Conservation (phyloP, 2,113 vertebrate genomes). For the Chionomys nivalis region DNA sequence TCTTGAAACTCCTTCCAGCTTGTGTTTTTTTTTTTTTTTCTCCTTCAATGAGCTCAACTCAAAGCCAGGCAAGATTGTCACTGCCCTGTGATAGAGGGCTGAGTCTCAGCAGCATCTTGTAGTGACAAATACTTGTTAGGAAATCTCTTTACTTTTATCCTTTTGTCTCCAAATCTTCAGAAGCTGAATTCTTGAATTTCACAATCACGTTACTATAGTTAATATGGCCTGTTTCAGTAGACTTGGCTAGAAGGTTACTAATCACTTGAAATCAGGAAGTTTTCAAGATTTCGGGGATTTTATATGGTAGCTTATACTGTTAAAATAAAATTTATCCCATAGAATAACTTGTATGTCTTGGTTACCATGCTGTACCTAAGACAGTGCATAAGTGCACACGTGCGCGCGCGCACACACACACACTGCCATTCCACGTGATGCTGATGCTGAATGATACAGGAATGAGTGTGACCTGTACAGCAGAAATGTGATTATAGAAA, state of each 20-base stretch:
- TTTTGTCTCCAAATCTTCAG: neutral
- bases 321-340: neutral
- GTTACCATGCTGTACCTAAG: neutral
- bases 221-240: neutral
- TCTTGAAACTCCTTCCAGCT: slow-evolving; percentile 34
- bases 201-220: too few species aligned
- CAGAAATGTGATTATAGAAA: neutral
- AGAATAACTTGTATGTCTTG: neutral
- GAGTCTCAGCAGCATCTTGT: neutral
- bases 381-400: neutral
- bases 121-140: neutral
- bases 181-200: neutral
- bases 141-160: neutral
- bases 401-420: neutral
- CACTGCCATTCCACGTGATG: neutral
- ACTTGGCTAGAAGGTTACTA: neutral
- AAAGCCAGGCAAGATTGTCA: slow-evolving; percentile 10
- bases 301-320: neutral
- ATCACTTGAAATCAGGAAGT: neutral
- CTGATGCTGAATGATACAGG: neutral
- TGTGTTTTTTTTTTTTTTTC: neutral
- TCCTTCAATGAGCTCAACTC: slow-evolving; percentile 33
- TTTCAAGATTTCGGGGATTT: neutral
- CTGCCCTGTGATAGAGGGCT: neutral
- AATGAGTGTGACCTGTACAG: neutral